phyloP scores from a whole-genome alignment of 2,797 vertebrate species.

The Notolabrus celidotus region DNA sequence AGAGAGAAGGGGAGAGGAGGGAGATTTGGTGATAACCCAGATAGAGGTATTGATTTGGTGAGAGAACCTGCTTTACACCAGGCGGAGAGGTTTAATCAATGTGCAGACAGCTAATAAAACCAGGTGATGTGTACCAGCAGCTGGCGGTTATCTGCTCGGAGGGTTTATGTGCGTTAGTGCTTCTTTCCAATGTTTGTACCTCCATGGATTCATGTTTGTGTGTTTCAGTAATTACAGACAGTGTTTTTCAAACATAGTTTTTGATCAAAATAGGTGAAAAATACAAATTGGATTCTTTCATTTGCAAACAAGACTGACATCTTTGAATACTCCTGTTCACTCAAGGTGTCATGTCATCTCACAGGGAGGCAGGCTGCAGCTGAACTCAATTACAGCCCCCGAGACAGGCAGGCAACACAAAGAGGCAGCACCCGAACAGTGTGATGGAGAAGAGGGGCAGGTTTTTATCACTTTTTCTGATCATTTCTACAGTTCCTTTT shows the following conservation, averaged over 20 bases:
- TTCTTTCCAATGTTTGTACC: slow-evolving; percentile 21
- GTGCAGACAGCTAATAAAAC: slow-evolving; percentile 50
- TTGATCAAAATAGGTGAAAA: neutral
- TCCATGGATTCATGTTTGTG: slow-evolving; percentile 8
- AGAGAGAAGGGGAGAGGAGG: slow-evolving; percentile 10
- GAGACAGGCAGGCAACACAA: slow-evolving; percentile 14
- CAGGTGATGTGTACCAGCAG: slow-evolving; percentile 15
- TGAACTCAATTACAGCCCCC: slow-evolving; percentile 67
- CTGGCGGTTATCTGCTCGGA: neutral
- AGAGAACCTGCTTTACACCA: slow-evolving; percentile 57
- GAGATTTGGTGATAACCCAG: slow-evolving; percentile 62
- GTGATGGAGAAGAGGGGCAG: slow-evolving; percentile 18
- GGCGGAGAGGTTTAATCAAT: slow-evolving; percentile 57
- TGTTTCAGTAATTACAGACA: slow-evolving; percentile 47
- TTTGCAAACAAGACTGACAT: slow-evolving; percentile 59
- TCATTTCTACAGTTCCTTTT: neutral
- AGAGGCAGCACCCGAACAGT: slow-evolving; percentile 39
- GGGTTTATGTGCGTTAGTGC: neutral
- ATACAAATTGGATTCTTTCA: slow-evolving; percentile 46
- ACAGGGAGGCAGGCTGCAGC: slow-evolving; percentile 39
- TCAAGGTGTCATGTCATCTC: slow-evolving; percentile 54
- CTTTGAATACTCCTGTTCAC: slow-evolving; percentile 57
- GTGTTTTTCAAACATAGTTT: slow-evolving; percentile 45
- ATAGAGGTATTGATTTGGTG: slow-evolving; percentile 60
- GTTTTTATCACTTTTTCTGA: slow-evolving; percentile 10